A percentile compares a stretch with the other conserved stretches of the same genome.
Conservation (phyloP, 2,113 vertebrate genomes). For the Scartelaos histophorus region DNA sequence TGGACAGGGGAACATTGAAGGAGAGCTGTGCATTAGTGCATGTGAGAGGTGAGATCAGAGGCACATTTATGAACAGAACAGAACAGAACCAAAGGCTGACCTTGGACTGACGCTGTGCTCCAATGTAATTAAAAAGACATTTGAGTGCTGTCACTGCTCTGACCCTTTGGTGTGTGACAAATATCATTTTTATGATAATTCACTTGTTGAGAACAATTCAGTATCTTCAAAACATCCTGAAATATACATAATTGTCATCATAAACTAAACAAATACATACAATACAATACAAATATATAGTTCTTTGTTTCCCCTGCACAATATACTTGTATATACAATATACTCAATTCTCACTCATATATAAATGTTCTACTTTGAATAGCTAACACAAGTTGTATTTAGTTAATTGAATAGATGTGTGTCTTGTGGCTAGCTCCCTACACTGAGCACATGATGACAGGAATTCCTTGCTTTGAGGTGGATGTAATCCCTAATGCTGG, state of each 20-base stretch:
- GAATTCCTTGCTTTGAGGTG: conserved; percentile 71
- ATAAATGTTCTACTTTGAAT: background rate
- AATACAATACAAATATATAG: background rate
- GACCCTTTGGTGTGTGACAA: conserved; percentile 19
- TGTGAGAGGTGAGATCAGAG: background rate
- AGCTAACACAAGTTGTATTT: conserved; percentile 35
- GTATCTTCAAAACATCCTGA: background rate
- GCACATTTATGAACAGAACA: conserved; percentile 17
- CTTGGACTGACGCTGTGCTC: conserved; percentile 16
- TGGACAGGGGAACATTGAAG: conserved; percentile 34
- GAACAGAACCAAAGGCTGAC: conserved; percentile 13
- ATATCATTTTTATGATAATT: background rate
- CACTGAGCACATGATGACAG: conserved; percentile 70
- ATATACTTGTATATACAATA: no score
- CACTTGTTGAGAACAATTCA: background rate
- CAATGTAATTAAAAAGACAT: conserved; percentile 32
- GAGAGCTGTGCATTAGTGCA: conserved; percentile 8
- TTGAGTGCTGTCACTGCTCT: conserved; percentile 37
- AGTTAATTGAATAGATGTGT: conserved; percentile 50
- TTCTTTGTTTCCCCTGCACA: background rate
- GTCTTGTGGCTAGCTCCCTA: conserved; percentile 47
- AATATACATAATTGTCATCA: background rate
- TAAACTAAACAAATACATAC: no score
- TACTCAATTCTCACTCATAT: background rate
- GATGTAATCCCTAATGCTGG: conserved; percentile 75